Base-by-base conservation (phyloP, 1,140 invertebrate genomes). In the Scaptomyza montana region DNA sequence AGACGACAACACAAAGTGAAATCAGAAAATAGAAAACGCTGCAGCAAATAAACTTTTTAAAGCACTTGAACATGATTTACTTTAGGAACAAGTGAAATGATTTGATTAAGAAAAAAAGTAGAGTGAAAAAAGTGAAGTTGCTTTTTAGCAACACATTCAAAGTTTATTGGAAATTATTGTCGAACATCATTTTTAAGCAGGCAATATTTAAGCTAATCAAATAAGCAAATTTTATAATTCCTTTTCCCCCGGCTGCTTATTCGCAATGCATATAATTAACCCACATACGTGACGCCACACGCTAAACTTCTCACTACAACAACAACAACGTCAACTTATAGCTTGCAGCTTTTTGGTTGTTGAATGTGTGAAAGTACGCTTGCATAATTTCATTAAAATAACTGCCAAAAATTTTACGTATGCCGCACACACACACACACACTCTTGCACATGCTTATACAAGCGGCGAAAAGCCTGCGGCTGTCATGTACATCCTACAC, bases 301-400 rank as follows among this genome's bases (percentile, higher is more conserved):
- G 41, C 41, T 36, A 16, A 39, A 25, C 28, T 25, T 36, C 13
- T 6, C 16, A 53, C 53, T 12, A 6, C 33, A 41, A n/a, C 12
- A 8, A 5, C 46, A 33, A 41, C 41, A 45, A 36, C n/a, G 16
- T 16, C 10, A 53, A 66, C 45, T 50, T 41, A 13, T 51, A 55
- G 54, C 33, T 39, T 13, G 30, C 28, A 49, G 33, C 45, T 60
- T 49, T 39, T 16, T 54, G 36, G 45, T 5, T 53, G 59, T 74
- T 75, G 67, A 77, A 78, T 87, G 82, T 89, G 79, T 79, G 78
- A 79, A 89, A 82, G 78, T 87, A 76, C 54, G 79, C 79, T 79
- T 79, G 84, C 84, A 87, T 87, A 89, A 87, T 87, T 87, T 87
- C 79, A 87, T 87, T 87, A 87, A 87, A 87, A 89, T 87, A 89